Evolutionary conservation across 2,888 invertebrate species (phyloP), one percentile per base, ranked within the genome.

Genomic region (Microctonus brassicae): DNA sequence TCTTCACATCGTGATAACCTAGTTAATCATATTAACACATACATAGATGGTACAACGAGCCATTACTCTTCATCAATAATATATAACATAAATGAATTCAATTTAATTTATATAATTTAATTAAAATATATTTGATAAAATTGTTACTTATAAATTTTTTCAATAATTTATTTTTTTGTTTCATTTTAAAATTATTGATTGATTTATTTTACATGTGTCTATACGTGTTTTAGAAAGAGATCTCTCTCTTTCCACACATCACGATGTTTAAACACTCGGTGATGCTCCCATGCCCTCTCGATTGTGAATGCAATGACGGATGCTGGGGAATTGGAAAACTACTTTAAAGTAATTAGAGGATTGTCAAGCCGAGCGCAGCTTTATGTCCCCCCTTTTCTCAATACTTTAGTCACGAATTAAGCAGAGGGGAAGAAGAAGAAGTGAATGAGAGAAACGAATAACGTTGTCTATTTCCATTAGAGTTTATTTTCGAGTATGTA

Each of bases 331-430:
- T 84, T 79, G n/a, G 82, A 81, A 83, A 86, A 84, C 84, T 86
- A 85, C 84, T 86, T 86, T 84, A 84, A 85, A 85, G 84, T 83
- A 86, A 86, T 86, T 84, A 86, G 85, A 83, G 83, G 82, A 85
- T 84, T 84, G 84, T 86, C 85, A 84, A 82, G 78, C 82, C 78
- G 80, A 55, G 20, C 42, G 52, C 36, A 11, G 47, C 24, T 13
- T 55, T 13, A 3, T 55, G 11, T 81, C 78, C 80, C 80, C 75
- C 52, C 36, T 39, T 39, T 58, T 7, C 26, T 20, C 47, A 17
- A 47, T 47, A 39, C 29, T 60, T 70, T 53, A 53, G 64, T 26
- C 26, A 47, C 17, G 1, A n/a, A 9, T 9, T 17, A 39, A 39
- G 1, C 11, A 17, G 1, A 17, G 17, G 6, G 17, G 1, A 17